Percentiles rank a stretch among this genome's conserved stretches.
phyloP scores from a whole-genome alignment of 2,113 vertebrate genomes.

The human (Homo sapiens) region DNA sequence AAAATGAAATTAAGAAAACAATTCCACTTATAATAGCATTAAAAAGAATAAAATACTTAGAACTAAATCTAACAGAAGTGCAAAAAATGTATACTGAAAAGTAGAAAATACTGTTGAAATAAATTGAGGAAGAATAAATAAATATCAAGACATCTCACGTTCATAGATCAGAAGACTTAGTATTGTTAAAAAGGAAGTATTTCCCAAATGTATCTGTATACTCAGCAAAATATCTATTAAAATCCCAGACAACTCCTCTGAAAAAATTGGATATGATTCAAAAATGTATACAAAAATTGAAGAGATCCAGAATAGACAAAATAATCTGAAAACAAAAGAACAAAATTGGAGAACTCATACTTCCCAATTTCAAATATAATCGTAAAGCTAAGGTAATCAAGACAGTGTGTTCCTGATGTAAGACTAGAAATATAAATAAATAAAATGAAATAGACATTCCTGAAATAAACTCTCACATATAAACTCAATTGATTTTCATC shows the following conservation, averaged over 20 bases:
- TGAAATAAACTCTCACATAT: neutral
- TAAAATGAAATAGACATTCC: neutral
- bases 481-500: neutral
- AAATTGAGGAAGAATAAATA: neutral
- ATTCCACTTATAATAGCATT: neutral
- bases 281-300: neutral
- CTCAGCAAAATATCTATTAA: neutral
- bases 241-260: neutral
- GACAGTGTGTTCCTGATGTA: neutral
- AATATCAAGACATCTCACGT: neutral
- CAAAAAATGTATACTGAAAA: neutral
- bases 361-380: neutral
- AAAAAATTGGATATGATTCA: neutral
- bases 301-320: neutral
- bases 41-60: neutral
- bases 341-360: neutral
- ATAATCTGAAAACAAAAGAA: neutral
- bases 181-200: neutral
- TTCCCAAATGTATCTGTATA: neutral
- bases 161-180: neutral
- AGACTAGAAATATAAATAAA: neutral
- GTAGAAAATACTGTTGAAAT: neutral
- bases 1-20: neutral
- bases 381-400: neutral
- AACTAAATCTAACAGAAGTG: neutral